phyloP scores from a whole-genome alignment of 2,888 invertebrate species.

The Rhamphomyia laevipes region DNA sequence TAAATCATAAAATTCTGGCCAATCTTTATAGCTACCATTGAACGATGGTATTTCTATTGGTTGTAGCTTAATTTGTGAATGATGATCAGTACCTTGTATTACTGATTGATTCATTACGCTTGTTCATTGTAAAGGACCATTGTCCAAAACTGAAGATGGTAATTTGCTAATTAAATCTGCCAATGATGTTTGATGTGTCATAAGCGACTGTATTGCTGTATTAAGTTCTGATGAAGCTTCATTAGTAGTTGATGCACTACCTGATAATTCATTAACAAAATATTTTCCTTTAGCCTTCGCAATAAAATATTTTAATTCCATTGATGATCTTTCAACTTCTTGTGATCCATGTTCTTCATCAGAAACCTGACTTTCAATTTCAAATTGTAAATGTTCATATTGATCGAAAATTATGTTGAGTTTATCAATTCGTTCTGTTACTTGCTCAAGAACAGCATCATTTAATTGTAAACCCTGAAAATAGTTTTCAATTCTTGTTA shows the following conservation, averaged over 20 bases:
- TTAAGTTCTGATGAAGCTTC: background rate
- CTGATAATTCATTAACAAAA: no score
- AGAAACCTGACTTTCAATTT: background rate
- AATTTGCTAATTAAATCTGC: background rate
- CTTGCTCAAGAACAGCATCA: no score
- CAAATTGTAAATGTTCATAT: background rate
- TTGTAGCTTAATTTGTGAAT: background rate
- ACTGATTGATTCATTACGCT: background rate
- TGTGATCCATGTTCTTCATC: background rate
- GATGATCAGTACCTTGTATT: no score
- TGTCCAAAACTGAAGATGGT: background rate
- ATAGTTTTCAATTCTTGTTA: no score
- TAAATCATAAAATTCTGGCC: background rate
- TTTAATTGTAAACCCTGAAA: no score
- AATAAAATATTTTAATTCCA: background rate
- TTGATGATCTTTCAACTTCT: background rate
- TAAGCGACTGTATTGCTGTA: background rate
- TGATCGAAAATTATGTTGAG: background rate
- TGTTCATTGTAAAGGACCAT: no score
- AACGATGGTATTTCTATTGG: background rate
- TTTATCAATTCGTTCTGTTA: background rate
- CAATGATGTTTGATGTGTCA: background rate
- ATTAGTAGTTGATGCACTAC: background rate
- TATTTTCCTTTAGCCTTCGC: no score
- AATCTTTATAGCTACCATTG: background rate